Evolutionary conservation across 2,888 invertebrate genomes (phyloP), one percentile per base, ranked within the genome.

Genomic region (Dione juno): DNA sequence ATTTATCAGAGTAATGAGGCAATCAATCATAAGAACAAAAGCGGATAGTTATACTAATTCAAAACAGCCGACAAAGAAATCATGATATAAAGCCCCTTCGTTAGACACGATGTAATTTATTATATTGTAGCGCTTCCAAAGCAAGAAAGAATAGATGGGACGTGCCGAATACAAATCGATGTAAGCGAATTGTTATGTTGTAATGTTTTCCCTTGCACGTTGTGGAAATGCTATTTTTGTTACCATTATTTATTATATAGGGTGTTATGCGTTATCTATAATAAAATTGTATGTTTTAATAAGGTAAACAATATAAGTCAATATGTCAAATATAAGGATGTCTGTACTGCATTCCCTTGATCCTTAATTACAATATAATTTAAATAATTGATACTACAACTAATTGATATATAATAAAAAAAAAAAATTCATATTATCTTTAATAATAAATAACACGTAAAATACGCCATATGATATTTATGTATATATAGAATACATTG

Each of bases 91-190:
- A 81, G 78, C 78, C 78, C 80, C 79, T 81, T 83, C 81, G 83
- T 85, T 83, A 81, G 80, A 65, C 41, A 76, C 79, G 79, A 72
- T 73, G 84, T 84, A 86, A 87, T 88, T 87, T 88, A 85, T 85
- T 84, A 85, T 79, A 84, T 81, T 84, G 84, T 84, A 78, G 79
- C 78, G 76, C 66, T 80, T 81, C 82, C 82, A 82, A 82, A 81
- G 80, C 75, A 61, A 54, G 76, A 72, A 74, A 71, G 78, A 81
- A 79, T 79, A 77, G 76, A 77, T 76, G 79, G 77, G 76, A 71
- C 70, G 74, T 72, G 70, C 67, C 61, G 65, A 71, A 77, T 77
- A 76, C 70, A 74, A 76, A 76, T 74, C 67, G 53, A 73, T 65
- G 65, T 69, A 21, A 57, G 43, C 45, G 37, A 19, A 48, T 53